These are phyloP conservation scores for Psammodynastes pulverulentus DNA, from an alignment of 2,113 vertebrate genomes.

Conservation along the genomic window DNA sequence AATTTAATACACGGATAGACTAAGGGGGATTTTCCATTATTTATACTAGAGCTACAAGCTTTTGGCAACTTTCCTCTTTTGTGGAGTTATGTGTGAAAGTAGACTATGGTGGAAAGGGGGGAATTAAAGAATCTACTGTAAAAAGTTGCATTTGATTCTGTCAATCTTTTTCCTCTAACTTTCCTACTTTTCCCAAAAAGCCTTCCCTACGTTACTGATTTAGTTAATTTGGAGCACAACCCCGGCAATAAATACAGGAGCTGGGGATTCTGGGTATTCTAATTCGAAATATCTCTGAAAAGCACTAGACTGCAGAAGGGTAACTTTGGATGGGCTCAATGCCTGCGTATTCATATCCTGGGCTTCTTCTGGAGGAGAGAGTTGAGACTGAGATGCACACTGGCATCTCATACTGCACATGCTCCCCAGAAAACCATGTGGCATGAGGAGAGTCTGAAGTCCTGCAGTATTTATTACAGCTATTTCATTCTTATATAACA, in stretches of 20 bases:
- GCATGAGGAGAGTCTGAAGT: neutral
- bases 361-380: neutral
- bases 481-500: neutral
- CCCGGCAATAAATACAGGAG: neutral
- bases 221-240: too few relatives aligned
- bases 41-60: neutral
- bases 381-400: neutral
- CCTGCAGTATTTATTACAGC: constrained; percentile 5
- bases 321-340: neutral
- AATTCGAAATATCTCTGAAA: neutral
- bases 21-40: neutral
- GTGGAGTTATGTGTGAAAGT: neutral
- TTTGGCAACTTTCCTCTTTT: neutral
- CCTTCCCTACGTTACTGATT: neutral
- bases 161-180: neutral
- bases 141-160: neutral
- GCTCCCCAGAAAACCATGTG: neutral
- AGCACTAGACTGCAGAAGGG: neutral
- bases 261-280: neutral
- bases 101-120: too few relatives aligned
- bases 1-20: neutral
- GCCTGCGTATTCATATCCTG: neutral
- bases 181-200: too few relatives aligned
- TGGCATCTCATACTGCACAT: neutral
- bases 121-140: neutral